phyloP scores from a whole-genome alignment of 2,797 vertebrate species.

The Falco biarmicus region DNA sequence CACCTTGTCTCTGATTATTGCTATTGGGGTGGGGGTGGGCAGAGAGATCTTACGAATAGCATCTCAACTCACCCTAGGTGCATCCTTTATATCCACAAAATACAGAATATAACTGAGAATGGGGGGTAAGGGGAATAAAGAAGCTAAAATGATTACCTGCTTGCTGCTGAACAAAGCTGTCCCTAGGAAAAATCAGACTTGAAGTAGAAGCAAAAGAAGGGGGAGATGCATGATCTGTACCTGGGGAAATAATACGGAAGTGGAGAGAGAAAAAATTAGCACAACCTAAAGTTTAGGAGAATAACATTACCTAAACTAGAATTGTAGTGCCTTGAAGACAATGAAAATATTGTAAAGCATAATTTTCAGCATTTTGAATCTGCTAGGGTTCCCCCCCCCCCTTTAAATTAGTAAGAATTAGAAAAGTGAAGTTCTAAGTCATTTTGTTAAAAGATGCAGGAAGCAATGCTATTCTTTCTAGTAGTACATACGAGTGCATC shows the following conservation, averaged over 20 bases:
- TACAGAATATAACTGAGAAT: slow-evolving; percentile 6
- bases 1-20: slow-evolving; percentile 57
- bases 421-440: not conserved
- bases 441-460: not conserved
- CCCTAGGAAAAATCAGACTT: not conserved
- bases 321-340: not conserved
- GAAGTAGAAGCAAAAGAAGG: not conserved
- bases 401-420: not conserved
- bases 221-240: not conserved
- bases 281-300: not conserved
- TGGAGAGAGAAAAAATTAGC: not conserved
- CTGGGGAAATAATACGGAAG: not conserved
- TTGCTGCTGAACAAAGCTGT: slow-evolving; percentile 2
- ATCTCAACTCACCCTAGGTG: slow-evolving; percentile 16
- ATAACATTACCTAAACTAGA: not conserved
- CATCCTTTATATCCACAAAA: slow-evolving; percentile 29
- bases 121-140: not conserved
- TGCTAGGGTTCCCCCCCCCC: not conserved
- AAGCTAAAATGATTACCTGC: slow-evolving; percentile 17
- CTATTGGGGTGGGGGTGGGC: slow-evolving; percentile 19
- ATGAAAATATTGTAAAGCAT: not conserved
- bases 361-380: not conserved
- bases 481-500: not conserved
- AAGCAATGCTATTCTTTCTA: not conserved
- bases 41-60: slow-evolving; percentile 32